These are phyloP conservation scores for Pseudorasbora parva DNA, from an alignment of 2,113 vertebrate genomes.

Conservation along the genomic window DNA sequence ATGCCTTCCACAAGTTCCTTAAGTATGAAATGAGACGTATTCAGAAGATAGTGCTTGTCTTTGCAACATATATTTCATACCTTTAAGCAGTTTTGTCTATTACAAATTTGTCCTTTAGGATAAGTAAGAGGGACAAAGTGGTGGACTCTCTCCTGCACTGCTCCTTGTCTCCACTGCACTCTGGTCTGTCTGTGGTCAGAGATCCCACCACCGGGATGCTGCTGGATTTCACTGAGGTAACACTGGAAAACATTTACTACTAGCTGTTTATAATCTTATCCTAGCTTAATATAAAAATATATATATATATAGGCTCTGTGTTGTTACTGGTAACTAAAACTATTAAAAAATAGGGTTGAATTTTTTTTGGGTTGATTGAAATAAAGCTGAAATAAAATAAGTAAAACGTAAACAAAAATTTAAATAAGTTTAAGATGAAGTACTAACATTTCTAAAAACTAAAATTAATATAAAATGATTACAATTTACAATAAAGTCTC, in stretches of 20 bases:
- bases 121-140: constrained; percentile 77
- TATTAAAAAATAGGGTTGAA: too few species aligned
- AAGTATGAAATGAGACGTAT: constrained; percentile 70
- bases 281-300: not conserved
- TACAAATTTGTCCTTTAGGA: constrained; percentile 63
- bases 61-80: not conserved
- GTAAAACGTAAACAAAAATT: not conserved
- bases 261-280: not conserved
- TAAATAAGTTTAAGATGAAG: not conserved
- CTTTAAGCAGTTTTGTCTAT: not conserved
- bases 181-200: constrained; percentile 84
- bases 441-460: not conserved
- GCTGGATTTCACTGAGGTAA: constrained; percentile 86
- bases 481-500: too few species aligned
- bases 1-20: constrained; percentile 81
- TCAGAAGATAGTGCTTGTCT: not conserved
- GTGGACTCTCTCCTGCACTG: constrained; percentile 78
- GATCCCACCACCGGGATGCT: constrained; percentile 89
- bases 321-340: not conserved
- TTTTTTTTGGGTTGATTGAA: not conserved
- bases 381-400: not conserved
- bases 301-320: not conserved
- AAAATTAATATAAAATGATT: too few species aligned
- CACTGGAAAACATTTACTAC: not conserved
- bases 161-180: constrained; percentile 77